A percentile compares a stretch with the other conserved stretches of the same genome.
Evolutionary conservation across 2,888 invertebrate species (phyloP).

Genomic region (Drosophila siamana): DNA sequence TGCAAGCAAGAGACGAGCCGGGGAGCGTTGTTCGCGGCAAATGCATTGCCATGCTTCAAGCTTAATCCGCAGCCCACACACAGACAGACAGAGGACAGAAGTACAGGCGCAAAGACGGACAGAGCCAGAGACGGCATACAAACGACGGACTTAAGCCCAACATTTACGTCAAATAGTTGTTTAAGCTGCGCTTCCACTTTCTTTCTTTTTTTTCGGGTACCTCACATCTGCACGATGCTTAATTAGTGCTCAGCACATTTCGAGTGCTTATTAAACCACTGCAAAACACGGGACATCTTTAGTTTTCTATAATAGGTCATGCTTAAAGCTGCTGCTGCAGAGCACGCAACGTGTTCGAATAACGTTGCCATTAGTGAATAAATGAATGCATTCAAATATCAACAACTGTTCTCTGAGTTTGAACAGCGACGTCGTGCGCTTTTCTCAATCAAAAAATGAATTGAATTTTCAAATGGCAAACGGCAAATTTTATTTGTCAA

Average conservation of each 20-base stretch:
- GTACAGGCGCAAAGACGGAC: constrained; percentile 13
- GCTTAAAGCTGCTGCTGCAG: constrained; percentile 23
- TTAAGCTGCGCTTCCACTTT: constrained; percentile 39
- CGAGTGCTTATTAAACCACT: constrained; percentile 63
- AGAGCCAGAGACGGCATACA: constrained; percentile 23
- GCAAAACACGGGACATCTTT: constrained; percentile 32
- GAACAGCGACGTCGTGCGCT: constrained; percentile 23
- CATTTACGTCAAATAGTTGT: constrained; percentile 73
- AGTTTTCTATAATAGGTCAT: constrained; percentile 15
- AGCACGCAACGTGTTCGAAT: constrained; percentile 5
- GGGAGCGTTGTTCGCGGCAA: constrained; percentile 50
- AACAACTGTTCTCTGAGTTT: constrained; percentile 36
- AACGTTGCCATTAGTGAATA: constrained; percentile 38
- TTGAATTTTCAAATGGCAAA: constrained; percentile 56
- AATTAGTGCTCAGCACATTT: constrained; percentile 70
- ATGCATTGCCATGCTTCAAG: constrained; percentile 78
- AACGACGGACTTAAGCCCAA: constrained; percentile 70
- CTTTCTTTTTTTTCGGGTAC: constrained; percentile 13
- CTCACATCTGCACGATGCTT: constrained; percentile 53
- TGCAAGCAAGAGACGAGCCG: neutral
- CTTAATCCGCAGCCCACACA: constrained; percentile 67
- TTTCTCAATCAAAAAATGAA: constrained; percentile 64
- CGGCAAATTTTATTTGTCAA: constrained; percentile 45
- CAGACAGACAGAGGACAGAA: constrained; percentile 22
- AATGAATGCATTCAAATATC: constrained; percentile 39